Base-by-base conservation (phyloP, 2,888 invertebrate species). In the Siphonodentalium dalli region DNA sequence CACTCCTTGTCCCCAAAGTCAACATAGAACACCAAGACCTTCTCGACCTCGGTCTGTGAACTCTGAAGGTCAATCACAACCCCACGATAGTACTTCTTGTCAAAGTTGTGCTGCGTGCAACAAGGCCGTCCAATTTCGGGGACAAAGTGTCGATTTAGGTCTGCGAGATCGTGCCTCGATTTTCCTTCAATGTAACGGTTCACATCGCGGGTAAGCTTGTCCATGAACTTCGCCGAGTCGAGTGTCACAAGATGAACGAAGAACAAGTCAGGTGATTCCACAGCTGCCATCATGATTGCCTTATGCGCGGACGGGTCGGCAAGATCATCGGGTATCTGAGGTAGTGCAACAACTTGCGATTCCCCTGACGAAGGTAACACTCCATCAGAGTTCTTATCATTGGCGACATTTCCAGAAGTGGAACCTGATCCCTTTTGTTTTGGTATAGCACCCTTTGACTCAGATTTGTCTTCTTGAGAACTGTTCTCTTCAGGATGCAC, bases 1-100 rank as follows among this genome's bases (percentile, higher is more conserved):
- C 86, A 86, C 69, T 90, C 90, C 55, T 87, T 87, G 80, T 94
- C 92, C 0, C 94, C 94, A 80, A 92, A 94, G 83, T 95, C 94
- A 46, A 93, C 86, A 81, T 88, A 93, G 77, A 89, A 90, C 11
- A 93, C 85, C 28, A 63, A 51, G 3, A 68, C 51, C 34, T 63
- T 61, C 6, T 57, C 55, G n/a, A 37, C 41, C 26, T 18, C 28
- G n/a, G 28, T 39, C 18, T 35, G 39, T 13, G 33, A 15, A 13
- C 34, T n/a, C n/a, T 49, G 29, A 11, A 57, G 11, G 34, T 43
- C 34, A 3, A 35, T 31, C 7, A 62, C 41, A 11, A 54, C 86
- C 1, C 86, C 88, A 65, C 90, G 85, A 81, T 89, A 91, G 90
- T 92, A 93, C 77, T 52, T 60, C 21, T 87, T 86, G 80, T 94